phyloP scores from a whole-genome alignment of 53 echinoderm and acorn worm genomes.

The Paelopatides confundens region DNA sequence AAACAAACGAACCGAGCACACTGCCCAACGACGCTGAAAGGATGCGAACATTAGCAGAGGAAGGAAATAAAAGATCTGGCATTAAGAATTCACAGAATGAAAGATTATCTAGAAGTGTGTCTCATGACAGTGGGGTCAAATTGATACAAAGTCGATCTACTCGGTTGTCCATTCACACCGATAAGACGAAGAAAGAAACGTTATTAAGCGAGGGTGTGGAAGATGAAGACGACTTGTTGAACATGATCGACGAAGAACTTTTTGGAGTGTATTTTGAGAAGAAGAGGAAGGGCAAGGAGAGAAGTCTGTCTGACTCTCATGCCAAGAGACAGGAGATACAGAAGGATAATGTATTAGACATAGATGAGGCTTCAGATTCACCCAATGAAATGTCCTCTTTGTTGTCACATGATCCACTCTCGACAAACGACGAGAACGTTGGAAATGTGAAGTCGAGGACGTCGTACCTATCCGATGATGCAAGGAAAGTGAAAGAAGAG shows the following conservation, averaged over 20 bases:
- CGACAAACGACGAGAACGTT: neutral
- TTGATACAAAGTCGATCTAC: neutral
- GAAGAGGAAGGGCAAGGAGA: constrained; percentile 1
- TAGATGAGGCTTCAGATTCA: neutral
- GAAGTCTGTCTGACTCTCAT: constrained; percentile 1
- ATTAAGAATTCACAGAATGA: neutral
- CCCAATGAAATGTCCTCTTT: constrained; percentile 33
- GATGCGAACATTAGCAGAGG: neutral
- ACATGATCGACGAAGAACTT: constrained; percentile 88
- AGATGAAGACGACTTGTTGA: constrained; percentile 81
- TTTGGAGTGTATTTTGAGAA: constrained; percentile 88
- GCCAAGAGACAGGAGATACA: neutral
- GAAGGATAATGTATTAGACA: neutral
- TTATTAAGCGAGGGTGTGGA: neutral
- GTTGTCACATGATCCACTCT: neutral
- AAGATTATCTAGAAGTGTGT: neutral
- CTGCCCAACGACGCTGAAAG: constrained; percentile 4
- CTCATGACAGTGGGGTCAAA: constrained; percentile 22
- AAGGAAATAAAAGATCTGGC: neutral
- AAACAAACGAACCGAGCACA: neutral
- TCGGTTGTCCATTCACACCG: neutral
- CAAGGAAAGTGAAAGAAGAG: neutral
- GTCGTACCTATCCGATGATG: neutral
- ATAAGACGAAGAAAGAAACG: neutral
- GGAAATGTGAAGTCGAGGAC: neutral